Evolutionary conservation across 2,113 vertebrate genomes (phyloP).

Genomic region (Eonycteris spelaea): DNA sequence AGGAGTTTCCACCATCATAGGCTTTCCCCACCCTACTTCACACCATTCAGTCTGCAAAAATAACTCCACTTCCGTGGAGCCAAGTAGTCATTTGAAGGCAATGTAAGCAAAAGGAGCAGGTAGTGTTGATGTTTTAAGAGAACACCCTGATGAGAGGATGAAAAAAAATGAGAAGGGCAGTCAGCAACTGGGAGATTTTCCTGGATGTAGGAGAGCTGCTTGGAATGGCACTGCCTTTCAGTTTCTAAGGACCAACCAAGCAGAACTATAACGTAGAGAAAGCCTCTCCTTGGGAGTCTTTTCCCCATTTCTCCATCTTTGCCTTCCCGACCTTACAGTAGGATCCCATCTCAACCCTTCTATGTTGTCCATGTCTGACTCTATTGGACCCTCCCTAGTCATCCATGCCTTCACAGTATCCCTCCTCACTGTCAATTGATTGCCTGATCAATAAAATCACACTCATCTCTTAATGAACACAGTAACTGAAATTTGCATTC

Average conservation of each 20-base stretch:
- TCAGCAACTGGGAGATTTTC: slow-evolving; percentile 8
- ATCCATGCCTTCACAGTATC: background rate
- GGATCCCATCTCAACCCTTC: background rate
- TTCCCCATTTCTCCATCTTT: background rate
- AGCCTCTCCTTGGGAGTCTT: background rate
- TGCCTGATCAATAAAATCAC: background rate
- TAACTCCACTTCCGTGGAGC: slow-evolving; percentile 60
- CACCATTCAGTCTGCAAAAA: slow-evolving; percentile 79
- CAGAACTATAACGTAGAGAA: background rate
- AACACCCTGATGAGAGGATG: slow-evolving; percentile 4
- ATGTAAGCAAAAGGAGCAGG: slow-evolving; percentile 16
- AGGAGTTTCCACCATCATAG: slow-evolving; percentile 79
- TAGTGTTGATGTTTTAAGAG: slow-evolving; percentile 1
- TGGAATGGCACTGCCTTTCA: background rate
- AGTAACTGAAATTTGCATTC: background rate
- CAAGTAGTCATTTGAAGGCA: background rate
- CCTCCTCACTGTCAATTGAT: background rate
- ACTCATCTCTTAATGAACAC: background rate
- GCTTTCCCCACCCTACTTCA: slow-evolving; percentile 67
- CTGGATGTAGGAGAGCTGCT: background rate
- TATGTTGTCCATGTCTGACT: background rate
- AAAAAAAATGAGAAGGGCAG: background rate
- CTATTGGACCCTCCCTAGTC: background rate
- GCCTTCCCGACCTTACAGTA: background rate
- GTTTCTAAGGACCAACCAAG: background rate